Percentiles rank a stretch among this genome's conserved stretches.
phyloP scores from a whole-genome alignment of 2,113 vertebrate species.

The Vimba vimba region DNA sequence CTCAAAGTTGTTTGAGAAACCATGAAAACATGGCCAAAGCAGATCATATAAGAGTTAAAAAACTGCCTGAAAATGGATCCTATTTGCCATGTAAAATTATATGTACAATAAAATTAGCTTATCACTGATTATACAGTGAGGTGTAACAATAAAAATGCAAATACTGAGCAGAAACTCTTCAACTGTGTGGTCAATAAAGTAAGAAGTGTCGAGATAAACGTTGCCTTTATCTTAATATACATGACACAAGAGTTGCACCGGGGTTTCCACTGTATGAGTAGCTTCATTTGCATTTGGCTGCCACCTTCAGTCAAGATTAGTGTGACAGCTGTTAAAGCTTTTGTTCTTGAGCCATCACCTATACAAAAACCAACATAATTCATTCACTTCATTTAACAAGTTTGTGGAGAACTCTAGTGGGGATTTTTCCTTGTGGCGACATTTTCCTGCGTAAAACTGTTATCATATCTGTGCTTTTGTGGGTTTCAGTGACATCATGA shows the following conservation, averaged over 20 bases:
- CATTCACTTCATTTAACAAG: not conserved
- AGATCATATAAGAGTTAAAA: not conserved
- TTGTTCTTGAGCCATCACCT: conserved; percentile 9
- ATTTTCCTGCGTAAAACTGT: not conserved
- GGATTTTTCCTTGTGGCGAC: not conserved
- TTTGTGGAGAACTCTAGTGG: not conserved
- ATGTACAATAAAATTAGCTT: not conserved
- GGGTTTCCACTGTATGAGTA: conserved; percentile 6
- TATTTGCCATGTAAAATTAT: not conserved
- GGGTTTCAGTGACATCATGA: not conserved
- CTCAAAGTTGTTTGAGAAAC: not conserved
- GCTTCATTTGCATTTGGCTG: conserved; percentile 41
- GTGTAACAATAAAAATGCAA: conserved; percentile 9
- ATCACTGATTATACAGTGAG: not conserved
- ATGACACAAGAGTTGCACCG: not conserved
- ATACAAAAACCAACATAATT: not conserved
- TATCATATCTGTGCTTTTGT: not conserved
- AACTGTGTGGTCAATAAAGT: not conserved
- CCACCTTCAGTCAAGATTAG: conserved; percentile 22
- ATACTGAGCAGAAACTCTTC: not conserved
- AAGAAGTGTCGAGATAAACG: not conserved
- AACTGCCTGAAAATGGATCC: not conserved
- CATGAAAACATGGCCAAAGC: not conserved
- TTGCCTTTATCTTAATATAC: not conserved
- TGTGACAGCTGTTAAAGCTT: conserved; percentile 2